Base-by-base conservation (phyloP, 2,888 invertebrate genomes). In the Plutella xylostella region DNA sequence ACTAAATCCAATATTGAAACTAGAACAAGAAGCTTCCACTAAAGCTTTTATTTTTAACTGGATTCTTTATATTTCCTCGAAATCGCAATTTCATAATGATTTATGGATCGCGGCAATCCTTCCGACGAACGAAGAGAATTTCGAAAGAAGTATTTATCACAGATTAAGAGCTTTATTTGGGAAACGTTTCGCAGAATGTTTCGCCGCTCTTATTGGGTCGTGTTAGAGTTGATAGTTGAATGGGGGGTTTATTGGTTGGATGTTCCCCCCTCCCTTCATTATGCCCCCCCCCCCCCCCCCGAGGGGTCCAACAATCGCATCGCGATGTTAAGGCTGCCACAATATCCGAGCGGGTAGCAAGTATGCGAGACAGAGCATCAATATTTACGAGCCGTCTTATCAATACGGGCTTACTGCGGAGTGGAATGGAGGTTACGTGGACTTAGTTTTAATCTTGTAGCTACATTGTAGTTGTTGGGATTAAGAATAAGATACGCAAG, bases 261-360 rank as follows among this genome's bases (percentile, higher is more conserved):
- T n/a, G n/a, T n/a, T n/a, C n/a, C n/a, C n/a, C n/a, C n/a, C 28
- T 28, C 28, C 28, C 11, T 28, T 28, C 9, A n/a, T 25, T 5
- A 25, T 25, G 25, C 5, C 6, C 9, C 28, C 28, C 28, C 28
- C 28, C 28, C n/a, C 28, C 28, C 6, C 28, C n/a, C n/a, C n/a
- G 11, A 3, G 9, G 22, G 22, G 22, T 6, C 28, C 11, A 28
- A 28, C 9, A 6, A 9, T 28, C 28, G 6, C 28, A 9, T 28
- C 9, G 25, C 25, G 63, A 56, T 58, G 58, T 60, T 56, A 56
- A n/a, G n/a, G n/a, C n/a, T n/a, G n/a, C n/a, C n/a, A n/a, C n/a
- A n/a, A n/a, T n/a, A n/a, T n/a, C n/a, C n/a, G n/a, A n/a, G n/a
- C n/a, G n/a, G n/a, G n/a, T n/a, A n/a, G n/a, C n/a, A n/a, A n/a